Evolutionary conservation across 2,888 invertebrate genomes (phyloP).

Genomic region (Nyleta sp.): DNA sequence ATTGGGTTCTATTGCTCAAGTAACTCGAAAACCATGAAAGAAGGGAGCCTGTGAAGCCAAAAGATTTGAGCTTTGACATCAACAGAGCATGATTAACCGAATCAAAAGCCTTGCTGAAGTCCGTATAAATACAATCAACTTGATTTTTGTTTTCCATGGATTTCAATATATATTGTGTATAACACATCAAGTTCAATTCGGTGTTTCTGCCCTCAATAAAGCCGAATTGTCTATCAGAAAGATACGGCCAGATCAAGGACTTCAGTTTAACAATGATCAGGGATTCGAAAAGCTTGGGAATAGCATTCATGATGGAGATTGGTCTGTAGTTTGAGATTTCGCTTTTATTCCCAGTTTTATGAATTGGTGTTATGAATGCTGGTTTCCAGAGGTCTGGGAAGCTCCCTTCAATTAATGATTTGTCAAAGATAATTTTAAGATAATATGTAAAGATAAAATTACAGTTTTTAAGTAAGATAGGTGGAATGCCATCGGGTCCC

Average conservation of each 20-base stretch:
- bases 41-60: constrained; percentile 2
- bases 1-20: neutral
- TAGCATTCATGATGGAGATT: constrained; percentile 12
- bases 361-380: constrained; percentile 11
- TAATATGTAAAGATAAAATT: neutral
- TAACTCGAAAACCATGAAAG: neutral
- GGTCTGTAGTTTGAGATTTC: constrained; percentile 1
- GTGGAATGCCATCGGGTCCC: constrained; percentile 4
- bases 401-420: neutral
- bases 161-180: constrained; percentile 10
- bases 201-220: constrained; percentile 1
- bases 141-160: neutral
- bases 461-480: constrained; percentile 3
- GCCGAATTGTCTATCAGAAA: constrained; percentile 6
- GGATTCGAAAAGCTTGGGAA: constrained; percentile 12
- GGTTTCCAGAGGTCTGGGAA: constrained; percentile 12
- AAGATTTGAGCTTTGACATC: neutral
- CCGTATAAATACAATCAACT: constrained; percentile 26
- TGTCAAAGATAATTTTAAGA: constrained; percentile 4
- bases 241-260: neutral
- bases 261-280: neutral
- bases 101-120: constrained; percentile 29
- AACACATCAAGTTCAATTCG: constrained; percentile 4
- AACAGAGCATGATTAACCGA: constrained; percentile 14
- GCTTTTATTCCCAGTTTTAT: constrained; percentile 4